Percentiles rank a stretch among this genome's conserved stretches.
Conservation (phyloP, 2,797 vertebrate species). For the Mormyrus hasselquistii region DNA sequence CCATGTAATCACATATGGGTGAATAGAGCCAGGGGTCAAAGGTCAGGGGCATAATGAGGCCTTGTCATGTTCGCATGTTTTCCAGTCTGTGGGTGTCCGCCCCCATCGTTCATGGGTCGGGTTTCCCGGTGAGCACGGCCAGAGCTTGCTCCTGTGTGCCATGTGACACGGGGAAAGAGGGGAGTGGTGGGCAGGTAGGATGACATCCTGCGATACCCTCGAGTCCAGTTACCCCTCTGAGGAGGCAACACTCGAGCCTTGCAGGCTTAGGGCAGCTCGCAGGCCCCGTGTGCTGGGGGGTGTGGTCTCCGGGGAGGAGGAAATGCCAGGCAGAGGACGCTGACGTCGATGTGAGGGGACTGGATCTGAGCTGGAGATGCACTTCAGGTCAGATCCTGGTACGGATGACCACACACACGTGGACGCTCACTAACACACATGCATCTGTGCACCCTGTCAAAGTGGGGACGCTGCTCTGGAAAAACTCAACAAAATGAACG, state of each 20-base stretch:
- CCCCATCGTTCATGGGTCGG: slow-evolving; percentile 34
- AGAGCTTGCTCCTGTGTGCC: slow-evolving; percentile 19
- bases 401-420: neutral
- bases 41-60: slow-evolving; percentile 33
- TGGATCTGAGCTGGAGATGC: slow-evolving; percentile 21
- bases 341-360: slow-evolving; percentile 36
- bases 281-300: slow-evolving; percentile 23
- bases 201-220: slow-evolving; percentile 34
- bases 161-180: slow-evolving; percentile 16
- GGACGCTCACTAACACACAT: neutral
- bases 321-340: slow-evolving; percentile 33
- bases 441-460: neutral
- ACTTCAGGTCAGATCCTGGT: too few species aligned
- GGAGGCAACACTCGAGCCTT: slow-evolving; percentile 30
- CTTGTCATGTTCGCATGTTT: slow-evolving; percentile 45
- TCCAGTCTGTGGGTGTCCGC: slow-evolving; percentile 36
- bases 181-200: slow-evolving; percentile 20
- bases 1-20: slow-evolving; percentile 42
- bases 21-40: slow-evolving; percentile 26
- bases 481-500: neutral
- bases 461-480: neutral
- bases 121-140: slow-evolving; percentile 30
- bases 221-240: slow-evolving; percentile 36
- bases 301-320: slow-evolving; percentile 16
- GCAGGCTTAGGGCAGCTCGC: slow-evolving; percentile 4